Percentiles rank a stretch among this genome's conserved stretches.
phyloP scores from a whole-genome alignment of 2,797 vertebrate genomes.

The Sparidentex hasta region DNA sequence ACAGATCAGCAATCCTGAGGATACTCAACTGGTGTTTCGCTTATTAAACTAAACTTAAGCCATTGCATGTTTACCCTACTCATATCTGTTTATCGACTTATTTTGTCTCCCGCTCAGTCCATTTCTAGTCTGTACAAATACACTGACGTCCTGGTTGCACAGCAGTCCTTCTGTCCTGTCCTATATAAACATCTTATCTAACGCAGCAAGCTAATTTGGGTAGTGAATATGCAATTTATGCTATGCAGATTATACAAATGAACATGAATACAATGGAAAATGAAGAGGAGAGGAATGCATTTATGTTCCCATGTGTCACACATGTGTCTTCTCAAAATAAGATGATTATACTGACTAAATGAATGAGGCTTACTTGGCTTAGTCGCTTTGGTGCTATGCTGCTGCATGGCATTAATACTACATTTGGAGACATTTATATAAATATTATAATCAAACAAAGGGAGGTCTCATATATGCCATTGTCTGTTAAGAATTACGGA shows the following conservation, averaged over 20 bases:
- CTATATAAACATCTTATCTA: conserved; percentile 13
- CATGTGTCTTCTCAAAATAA: not conserved
- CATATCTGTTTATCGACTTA: not conserved
- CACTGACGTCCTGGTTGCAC: conserved; percentile 3
- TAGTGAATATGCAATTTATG: conserved; percentile 8
- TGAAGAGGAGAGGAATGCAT: not conserved
- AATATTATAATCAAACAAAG: not conserved
- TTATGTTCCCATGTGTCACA: not conserved
- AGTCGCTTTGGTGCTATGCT: not conserved
- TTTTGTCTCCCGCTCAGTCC: not conserved
- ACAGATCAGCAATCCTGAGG: not conserved
- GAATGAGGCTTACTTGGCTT: not conserved
- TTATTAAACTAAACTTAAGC: not conserved
- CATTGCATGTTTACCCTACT: not conserved
- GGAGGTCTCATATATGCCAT: not conserved
- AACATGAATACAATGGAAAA: not conserved
- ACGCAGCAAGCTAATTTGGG: conserved; percentile 1
- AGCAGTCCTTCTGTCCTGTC: conserved; percentile 3
- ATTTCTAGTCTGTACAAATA: conserved; percentile 6
- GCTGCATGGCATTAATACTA: not conserved
- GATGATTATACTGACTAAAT: not conserved
- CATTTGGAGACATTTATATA: not conserved
- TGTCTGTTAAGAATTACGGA: no score
- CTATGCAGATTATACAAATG: not conserved
- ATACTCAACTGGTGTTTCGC: no score